These are phyloP conservation scores for Caenorhabditis afra DNA, from an alignment of 2,888 invertebrate genomes.

Conservation along the genomic window DNA sequence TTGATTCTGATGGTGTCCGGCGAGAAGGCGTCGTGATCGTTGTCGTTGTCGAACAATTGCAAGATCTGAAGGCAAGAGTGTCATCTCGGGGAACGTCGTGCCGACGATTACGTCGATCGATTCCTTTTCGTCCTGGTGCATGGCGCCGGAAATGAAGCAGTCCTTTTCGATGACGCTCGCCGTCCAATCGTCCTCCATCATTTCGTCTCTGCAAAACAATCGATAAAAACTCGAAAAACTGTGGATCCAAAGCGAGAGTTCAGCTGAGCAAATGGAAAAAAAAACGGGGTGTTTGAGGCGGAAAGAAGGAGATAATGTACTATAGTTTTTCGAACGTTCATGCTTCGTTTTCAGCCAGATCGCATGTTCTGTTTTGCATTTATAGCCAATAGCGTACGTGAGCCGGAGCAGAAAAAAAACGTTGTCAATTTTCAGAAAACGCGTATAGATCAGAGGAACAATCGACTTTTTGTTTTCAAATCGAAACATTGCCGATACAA, in stretches of 20 bases:
- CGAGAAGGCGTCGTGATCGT: slow-evolving; percentile 18
- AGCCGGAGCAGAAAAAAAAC: too few species aligned
- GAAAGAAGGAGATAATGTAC: not conserved
- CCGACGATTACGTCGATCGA: slow-evolving; percentile 40
- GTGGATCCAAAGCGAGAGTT: slow-evolving; percentile 19
- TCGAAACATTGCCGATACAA: not conserved
- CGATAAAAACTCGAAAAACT: slow-evolving; percentile 21
- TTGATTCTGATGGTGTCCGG: slow-evolving; percentile 45
- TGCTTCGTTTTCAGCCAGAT: too few species aligned
- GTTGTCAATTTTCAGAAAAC: too few species aligned
- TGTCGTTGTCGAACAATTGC: slow-evolving; percentile 38
- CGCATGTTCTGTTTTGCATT: too few species aligned
- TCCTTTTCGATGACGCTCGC: slow-evolving; percentile 58
- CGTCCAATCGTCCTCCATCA: slow-evolving; percentile 70
- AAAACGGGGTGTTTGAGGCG: not conserved
- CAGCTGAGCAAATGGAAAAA: slow-evolving; percentile 42
- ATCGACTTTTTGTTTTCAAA: not conserved
- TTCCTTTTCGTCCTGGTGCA: slow-evolving; percentile 13
- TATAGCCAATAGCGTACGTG: too few species aligned
- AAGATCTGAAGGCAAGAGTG: slow-evolving; percentile 16
- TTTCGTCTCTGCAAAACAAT: slow-evolving; percentile 15
- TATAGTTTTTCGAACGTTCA: not conserved
- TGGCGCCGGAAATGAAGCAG: slow-evolving; percentile 61
- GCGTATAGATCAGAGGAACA: too few species aligned
- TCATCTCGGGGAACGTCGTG: not conserved